Base-by-base conservation (phyloP, 2,113 vertebrate species). In the Bambusicola thoracicus region DNA sequence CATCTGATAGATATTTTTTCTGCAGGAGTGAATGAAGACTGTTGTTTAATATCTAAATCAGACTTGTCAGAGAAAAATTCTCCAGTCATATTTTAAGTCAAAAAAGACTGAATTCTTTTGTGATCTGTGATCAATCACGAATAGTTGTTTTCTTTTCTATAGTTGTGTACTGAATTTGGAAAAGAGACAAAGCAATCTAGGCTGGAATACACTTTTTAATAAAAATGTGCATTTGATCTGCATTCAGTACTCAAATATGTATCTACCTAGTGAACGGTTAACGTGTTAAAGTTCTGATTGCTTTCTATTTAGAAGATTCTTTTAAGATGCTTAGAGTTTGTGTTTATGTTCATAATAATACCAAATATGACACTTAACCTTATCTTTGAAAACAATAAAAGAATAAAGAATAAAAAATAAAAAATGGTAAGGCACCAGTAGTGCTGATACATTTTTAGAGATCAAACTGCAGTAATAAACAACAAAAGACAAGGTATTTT, bases 21-120 rank as follows among this genome's bases (percentile, higher is more conserved):
- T 88, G 8, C 21, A 65, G 18, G 91, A 84, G 81, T 48, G 22
- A 81, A 79, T 92, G 65, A 13, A 93, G 70, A 83, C 56, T 62
- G 40, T 74, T 93, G 65, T 95, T 97, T 94, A 67, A 92, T 90
- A 44, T 95, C 78, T 91, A 78, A 84, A 82, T 95, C 78, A 92
- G 51, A 66, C 40, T 78, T 77, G 58, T 89, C 85, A 76, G 69
- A 88, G 89, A 85, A 86, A 63, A 68, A 41, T 20, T 94, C 68
- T 90, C 51, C 21, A 61, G 85, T 68, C 92, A 65, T 92, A 81
- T 91, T 92, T 87, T 53, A 93, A 91, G 81, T 91, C 59, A 84
- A 90, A 91, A 86, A 69, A 91, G 92, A 80, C 55, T 34, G 69
- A 68, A 75, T 92, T 95, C 48, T 90, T 88, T 81, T 92, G 75